Conservation (phyloP, 2,888 invertebrate genomes). For the Melanostoma mellinum region DNA sequence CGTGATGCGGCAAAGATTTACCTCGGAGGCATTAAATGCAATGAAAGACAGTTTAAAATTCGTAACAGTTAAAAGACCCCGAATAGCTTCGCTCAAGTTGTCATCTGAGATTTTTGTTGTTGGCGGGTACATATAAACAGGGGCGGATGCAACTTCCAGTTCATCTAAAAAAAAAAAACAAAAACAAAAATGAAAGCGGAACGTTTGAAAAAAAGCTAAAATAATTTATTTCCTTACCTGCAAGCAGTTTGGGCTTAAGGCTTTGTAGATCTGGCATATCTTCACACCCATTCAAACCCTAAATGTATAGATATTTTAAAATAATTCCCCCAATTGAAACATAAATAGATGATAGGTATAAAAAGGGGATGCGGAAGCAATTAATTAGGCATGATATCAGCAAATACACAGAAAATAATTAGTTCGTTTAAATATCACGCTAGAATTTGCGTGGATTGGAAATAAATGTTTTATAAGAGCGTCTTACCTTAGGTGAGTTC, state of each 20-base stretch:
- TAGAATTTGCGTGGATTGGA: conserved; percentile 6
- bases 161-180: conserved; percentile 83
- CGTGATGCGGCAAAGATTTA: conserved; percentile 15
- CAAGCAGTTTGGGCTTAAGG: conserved; percentile 59
- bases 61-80: conserved; percentile 93
- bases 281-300: conserved; percentile 65
- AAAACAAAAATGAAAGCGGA: neutral
- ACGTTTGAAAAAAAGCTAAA: neutral
- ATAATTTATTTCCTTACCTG: conserved; percentile 33
- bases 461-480: conserved; percentile 4
- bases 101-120: conserved; percentile 82
- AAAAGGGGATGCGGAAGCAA: conserved; percentile 55
- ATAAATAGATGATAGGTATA: conserved; percentile 33
- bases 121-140: conserved; percentile 92
- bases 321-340: conserved; percentile 16
- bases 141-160: conserved; percentile 91
- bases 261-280: conserved; percentile 45
- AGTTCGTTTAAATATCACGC: conserved; percentile 3
- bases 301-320: neutral
- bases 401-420: conserved; percentile 8
- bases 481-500: conserved; percentile 62
- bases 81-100: conserved; percentile 89
- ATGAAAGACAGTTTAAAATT: conserved; percentile 96
- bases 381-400: conserved; percentile 44
- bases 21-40: conserved; percentile 81